phyloP scores from a whole-genome alignment of 2,888 invertebrate genomes.

The Dione vanillae region DNA sequence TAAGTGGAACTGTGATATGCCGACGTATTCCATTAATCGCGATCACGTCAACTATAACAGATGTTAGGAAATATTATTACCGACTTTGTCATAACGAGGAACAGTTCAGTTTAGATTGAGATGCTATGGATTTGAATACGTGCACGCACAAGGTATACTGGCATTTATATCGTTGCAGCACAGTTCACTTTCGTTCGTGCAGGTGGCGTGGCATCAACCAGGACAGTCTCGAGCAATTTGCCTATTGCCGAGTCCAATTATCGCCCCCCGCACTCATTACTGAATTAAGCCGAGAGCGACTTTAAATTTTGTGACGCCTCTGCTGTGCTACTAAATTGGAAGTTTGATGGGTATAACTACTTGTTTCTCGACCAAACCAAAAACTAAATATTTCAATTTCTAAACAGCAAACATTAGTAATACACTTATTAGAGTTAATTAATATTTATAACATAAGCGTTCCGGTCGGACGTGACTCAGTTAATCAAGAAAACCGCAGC shows the following conservation, averaged over 20 bases:
- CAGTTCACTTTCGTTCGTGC: constrained; percentile 53
- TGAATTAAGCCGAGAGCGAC: constrained; percentile 80
- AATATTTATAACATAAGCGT: constrained; percentile 18
- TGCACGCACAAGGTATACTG: constrained; percentile 51
- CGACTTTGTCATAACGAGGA: constrained; percentile 59
- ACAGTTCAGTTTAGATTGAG: constrained; percentile 68
- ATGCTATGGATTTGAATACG: constrained; percentile 56
- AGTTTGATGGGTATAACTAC: constrained; percentile 63
- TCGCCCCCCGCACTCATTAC: constrained; percentile 83
- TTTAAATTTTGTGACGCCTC: constrained; percentile 77
- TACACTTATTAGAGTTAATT: constrained; percentile 51
- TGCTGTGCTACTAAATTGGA: constrained; percentile 63
- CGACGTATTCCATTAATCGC: constrained; percentile 65
- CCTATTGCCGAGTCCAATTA: constrained; percentile 82
- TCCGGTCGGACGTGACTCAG: constrained; percentile 50
- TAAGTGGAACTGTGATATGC: constrained; percentile 75
- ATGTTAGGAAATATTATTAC: constrained; percentile 54
- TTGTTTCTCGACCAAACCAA: constrained; percentile 58
- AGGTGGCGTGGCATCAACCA: constrained; percentile 59
- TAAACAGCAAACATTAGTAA: too few relatives aligned
- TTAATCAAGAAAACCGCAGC: constrained; percentile 56
- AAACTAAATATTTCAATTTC: constrained; percentile 30
- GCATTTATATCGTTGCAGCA: constrained; percentile 54
- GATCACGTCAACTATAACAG: constrained; percentile 60
- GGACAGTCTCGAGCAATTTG: constrained; percentile 77